phyloP scores from a whole-genome alignment of 1,140 invertebrate genomes.

The Drosophila bifasciata region DNA sequence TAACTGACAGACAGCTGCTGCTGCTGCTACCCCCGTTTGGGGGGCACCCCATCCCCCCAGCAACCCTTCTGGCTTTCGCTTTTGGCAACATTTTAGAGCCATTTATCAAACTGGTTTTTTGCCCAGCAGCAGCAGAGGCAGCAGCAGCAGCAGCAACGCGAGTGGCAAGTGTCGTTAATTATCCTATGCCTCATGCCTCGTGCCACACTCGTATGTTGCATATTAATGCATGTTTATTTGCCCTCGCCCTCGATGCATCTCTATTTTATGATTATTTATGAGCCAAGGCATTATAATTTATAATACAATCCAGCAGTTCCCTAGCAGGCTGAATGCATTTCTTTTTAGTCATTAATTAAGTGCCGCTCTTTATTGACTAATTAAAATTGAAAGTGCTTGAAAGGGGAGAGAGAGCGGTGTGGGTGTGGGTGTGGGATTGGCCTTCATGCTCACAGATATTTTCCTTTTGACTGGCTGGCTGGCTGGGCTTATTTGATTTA shows the following conservation, averaged over 20 bases:
- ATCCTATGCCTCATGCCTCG: conserved; percentile 18
- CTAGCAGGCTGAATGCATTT: too few species aligned
- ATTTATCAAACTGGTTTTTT: conserved; percentile 48
- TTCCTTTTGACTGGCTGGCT: conserved; percentile 35
- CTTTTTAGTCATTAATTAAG: conserved; percentile 73
- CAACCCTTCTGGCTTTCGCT: background rate
- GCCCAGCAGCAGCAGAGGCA: too few species aligned
- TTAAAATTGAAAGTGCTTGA: conserved; percentile 77
- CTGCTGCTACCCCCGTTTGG: too few species aligned
- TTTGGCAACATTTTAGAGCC: conserved; percentile 5
- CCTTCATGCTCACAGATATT: background rate
- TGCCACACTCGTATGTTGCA: conserved; percentile 6
- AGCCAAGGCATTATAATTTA: conserved; percentile 65
- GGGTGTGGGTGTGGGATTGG: too few species aligned
- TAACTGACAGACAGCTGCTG: conserved; percentile 43
- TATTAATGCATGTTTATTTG: conserved; percentile 72
- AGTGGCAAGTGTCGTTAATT: conserved; percentile 67
- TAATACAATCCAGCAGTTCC: too few species aligned
- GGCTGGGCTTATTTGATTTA: conserved; percentile 36
- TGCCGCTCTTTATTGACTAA: conserved; percentile 64
- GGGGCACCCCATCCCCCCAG: too few species aligned
- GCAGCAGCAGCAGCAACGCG: conserved; percentile 25
- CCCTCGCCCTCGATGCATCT: conserved; percentile 56
- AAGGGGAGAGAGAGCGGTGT: conserved; percentile 50
- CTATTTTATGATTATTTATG: conserved; percentile 81